Percentiles rank a stretch among this genome's conserved stretches.
Conservation (phyloP, 2,888 invertebrate species). For the Microctonus brassicae region DNA sequence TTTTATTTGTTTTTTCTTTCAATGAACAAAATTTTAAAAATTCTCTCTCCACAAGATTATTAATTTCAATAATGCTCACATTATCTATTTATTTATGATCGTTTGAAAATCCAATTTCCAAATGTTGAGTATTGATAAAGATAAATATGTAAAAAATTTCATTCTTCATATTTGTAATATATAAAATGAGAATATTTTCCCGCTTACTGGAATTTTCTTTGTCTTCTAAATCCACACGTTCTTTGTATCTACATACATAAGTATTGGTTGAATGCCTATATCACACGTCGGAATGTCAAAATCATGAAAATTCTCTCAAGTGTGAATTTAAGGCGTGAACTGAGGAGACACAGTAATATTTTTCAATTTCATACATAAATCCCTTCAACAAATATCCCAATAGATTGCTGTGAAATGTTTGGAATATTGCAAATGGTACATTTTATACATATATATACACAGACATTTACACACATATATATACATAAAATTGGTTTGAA, state of each 20-base stretch:
- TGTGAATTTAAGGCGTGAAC: not conserved
- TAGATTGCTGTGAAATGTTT: constrained; percentile 35
- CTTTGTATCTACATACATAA: not conserved
- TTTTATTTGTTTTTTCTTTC: no score
- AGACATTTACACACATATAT: not conserved
- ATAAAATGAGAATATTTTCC: not conserved
- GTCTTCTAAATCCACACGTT: not conserved
- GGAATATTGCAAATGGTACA: constrained; percentile 31
- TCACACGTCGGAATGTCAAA: not conserved
- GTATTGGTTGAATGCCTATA: not conserved
- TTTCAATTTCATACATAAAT: constrained; percentile 46
- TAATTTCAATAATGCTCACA: no score
- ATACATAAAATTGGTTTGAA: not conserved
- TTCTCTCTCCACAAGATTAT: no score
- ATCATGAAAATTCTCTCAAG: not conserved
- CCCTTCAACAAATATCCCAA: constrained; percentile 49
- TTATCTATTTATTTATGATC: no score
- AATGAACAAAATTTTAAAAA: no score
- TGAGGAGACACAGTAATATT: constrained; percentile 42
- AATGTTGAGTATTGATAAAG: no score
- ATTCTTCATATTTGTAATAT: no score
- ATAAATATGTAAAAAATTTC: no score
- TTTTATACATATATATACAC: no score
- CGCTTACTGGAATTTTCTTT: not conserved
- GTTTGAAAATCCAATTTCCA: no score